Evolutionary conservation across 2,113 vertebrate genomes (phyloP), one percentile per base, ranked within the genome.

Genomic region (Pteropus alecto): DNA sequence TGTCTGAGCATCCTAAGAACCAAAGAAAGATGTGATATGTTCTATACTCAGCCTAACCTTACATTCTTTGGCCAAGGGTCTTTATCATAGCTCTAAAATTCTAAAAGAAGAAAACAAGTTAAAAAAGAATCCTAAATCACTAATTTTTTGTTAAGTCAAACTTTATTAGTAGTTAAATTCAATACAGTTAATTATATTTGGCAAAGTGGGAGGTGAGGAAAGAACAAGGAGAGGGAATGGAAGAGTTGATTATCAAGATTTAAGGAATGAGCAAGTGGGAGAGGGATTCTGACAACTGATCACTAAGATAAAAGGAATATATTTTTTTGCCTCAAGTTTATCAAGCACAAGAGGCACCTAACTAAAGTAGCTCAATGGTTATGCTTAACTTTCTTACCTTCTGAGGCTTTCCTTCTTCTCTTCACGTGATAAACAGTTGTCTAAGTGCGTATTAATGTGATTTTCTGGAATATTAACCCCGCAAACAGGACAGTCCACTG

Each of bases 401-500:
- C 99, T 98, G 28, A 99, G 98, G 97, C 99, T 99, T 60, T 99
- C 99, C 93, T 99, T 99, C 98, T 99, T 99, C 97, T 99, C 99
- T 1, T 98, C 99, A 10, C 99, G 98, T 61, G 51, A 97, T 84
- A 99, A 98, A 97, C 99, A 99, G 56, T 96, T 97, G 86, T 99
- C 99, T 94, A 99, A 98, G 90, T 99, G 99, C 77, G 99, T 99
- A 98, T 99, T 99, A 96, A 99, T 99, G 2, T 99, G 99, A 5
- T 99, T 98, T 96, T 99, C 98, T 7, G 98, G 90, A 96, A 99
- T 89, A 68, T 97, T 98, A 60, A 99, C 99, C 9, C 97, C 98
- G 74, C 99, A 99, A 19, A 99, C 99, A 16, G 99, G 99, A 96
- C 99, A 99, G 4, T 99, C 99, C 98, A 99, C 99, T 99, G 98